Percentiles rank a stretch among this genome's conserved stretches.
Conservation (phyloP, 2,113 vertebrate species). For the Psophia crepitans region DNA sequence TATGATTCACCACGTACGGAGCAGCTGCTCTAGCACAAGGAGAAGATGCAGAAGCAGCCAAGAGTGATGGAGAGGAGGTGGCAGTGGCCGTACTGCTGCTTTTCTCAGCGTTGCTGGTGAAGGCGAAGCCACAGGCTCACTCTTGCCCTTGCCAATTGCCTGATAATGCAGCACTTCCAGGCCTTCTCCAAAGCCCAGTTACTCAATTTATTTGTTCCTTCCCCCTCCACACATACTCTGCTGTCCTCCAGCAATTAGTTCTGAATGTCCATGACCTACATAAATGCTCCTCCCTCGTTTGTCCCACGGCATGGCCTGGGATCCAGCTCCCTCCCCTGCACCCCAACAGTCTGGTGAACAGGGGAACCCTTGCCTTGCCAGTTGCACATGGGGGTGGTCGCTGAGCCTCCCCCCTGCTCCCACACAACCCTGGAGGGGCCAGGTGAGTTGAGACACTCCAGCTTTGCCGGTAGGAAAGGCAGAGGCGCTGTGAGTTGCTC, state of each 20-base stretch:
- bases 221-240: not conserved
- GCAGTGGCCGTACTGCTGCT: not conserved
- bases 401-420: not conserved
- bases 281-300: not conserved
- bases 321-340: not conserved
- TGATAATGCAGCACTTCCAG: not conserved
- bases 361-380: not conserved
- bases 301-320: accelerated
- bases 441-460: not conserved
- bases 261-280: not conserved
- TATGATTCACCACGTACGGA: not conserved
- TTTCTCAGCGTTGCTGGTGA: not conserved
- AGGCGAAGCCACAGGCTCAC: not conserved
- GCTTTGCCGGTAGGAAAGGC: not conserved
- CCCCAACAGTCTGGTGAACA: accelerated
- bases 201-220: not conserved
- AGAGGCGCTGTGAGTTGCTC: not conserved
- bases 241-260: not conserved
- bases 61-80: not conserved
- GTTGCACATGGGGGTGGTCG: not conserved
- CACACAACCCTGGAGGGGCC: not conserved
- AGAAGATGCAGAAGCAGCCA: not conserved
- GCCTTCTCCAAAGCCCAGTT: not conserved
- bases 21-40: not conserved
- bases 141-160: not conserved